phyloP scores from a whole-genome alignment of 2,797 vertebrate genomes.

The Scomberomorus guttatus region DNA sequence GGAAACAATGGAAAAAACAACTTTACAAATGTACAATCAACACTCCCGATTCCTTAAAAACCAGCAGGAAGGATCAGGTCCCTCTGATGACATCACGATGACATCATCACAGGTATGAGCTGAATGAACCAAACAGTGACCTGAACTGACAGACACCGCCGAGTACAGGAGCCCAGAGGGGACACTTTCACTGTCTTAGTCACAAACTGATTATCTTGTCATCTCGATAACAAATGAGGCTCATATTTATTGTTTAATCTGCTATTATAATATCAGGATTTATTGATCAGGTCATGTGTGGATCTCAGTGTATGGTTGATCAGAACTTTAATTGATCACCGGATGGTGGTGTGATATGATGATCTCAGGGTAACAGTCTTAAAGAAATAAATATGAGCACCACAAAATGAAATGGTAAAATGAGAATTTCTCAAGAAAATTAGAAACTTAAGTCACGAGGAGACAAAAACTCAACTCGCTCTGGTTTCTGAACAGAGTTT shows the following conservation, averaged over 20 bases:
- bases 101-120: slow-evolving; percentile 35
- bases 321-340: neutral
- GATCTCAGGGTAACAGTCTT: neutral
- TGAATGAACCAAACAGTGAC: slow-evolving; percentile 5
- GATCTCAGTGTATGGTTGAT: neutral
- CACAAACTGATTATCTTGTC: neutral
- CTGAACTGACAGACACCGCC: neutral
- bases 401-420: neutral
- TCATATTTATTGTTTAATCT: neutral
- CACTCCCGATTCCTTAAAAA: slow-evolving; percentile 69
- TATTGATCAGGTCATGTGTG: neutral
- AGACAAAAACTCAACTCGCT: neutral
- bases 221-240: neutral
- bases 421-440: neutral
- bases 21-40: slow-evolving; percentile 81
- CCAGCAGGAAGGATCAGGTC: slow-evolving; percentile 5
- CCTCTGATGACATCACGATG: neutral
- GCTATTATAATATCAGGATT: neutral
- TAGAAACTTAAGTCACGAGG: too few relatives aligned
- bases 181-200: neutral
- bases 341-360: neutral
- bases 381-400: neutral
- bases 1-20: slow-evolving; percentile 54
- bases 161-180: slow-evolving; percentile 10
- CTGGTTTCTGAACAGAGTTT: neutral